Conservation (phyloP, 2,888 invertebrate genomes). For the Drosophila suboccidentalis region DNA sequence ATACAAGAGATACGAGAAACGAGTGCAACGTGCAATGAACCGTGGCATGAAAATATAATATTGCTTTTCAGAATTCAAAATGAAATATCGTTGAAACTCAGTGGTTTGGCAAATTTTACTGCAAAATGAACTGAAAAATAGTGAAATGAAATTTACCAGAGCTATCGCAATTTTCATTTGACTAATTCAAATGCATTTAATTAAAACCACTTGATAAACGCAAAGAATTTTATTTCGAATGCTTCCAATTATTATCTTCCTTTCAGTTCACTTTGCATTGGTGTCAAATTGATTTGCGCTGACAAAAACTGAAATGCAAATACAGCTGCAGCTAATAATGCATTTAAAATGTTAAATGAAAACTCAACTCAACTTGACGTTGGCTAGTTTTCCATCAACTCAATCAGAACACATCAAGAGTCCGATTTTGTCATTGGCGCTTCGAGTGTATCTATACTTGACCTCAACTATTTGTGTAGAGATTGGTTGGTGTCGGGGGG, state of each 20-base stretch:
- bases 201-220: conserved; percentile 4
- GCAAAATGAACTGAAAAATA: neutral
- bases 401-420: conserved; percentile 35
- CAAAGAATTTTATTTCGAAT: neutral
- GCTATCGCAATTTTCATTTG: neutral
- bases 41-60: conserved; percentile 4
- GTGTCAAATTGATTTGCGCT: conserved; percentile 4
- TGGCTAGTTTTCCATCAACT: conserved; percentile 29
- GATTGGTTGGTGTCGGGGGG: neutral
- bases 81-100: neutral
- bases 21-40: conserved; percentile 45
- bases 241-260: conserved; percentile 1
- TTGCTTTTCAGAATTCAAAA: neutral
- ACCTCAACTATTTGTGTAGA: conserved; percentile 22
- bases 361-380: conserved; percentile 4
- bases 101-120: neutral
- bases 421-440: conserved; percentile 36
- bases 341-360: conserved; percentile 20
- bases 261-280: conserved; percentile 2
- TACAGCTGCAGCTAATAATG: neutral
- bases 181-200: conserved; percentile 1
- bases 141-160: neutral
- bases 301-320: neutral
- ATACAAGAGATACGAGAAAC: neutral
- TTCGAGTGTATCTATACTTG: conserved; percentile 27